Evolutionary conservation across 2,113 vertebrate species (phyloP).

Genomic region (Cephalopholis sonnerati): DNA sequence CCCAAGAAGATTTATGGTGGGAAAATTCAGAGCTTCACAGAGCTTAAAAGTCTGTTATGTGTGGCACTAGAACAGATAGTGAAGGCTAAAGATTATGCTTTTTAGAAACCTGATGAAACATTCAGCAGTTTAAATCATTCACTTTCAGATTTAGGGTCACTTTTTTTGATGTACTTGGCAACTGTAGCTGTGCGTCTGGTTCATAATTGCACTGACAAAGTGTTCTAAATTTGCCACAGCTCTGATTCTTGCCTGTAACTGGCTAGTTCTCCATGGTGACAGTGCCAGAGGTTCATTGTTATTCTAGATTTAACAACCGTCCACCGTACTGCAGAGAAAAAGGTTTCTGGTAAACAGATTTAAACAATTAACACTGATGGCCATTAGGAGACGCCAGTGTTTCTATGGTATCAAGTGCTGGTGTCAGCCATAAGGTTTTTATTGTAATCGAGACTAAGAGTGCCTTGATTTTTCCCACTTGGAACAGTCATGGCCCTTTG

Average conservation of each 20-base stretch:
- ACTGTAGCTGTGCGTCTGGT: not conserved
- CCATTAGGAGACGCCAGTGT: not conserved
- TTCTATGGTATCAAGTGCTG: not conserved
- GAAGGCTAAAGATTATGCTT: not conserved
- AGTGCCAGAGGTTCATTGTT: conserved; percentile 17
- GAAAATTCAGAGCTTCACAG: not conserved
- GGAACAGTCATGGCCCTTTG: not conserved
- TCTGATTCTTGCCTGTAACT: not conserved
- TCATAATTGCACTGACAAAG: not conserved
- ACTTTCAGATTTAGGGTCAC: not conserved
- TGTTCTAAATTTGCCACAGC: not conserved
- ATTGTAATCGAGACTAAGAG: not conserved
- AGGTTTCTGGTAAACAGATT: not conserved
- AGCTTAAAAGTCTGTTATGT: not conserved
- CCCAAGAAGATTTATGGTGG: not conserved
- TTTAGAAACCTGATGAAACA: not conserved
- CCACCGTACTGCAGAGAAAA: not conserved
- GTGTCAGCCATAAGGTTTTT: not conserved
- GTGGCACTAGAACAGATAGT: not conserved
- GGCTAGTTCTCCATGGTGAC: not conserved
- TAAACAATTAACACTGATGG: not conserved
- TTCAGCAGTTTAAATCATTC: conserved; percentile 1
- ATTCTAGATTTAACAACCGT: not conserved
- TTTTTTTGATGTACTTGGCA: not conserved
- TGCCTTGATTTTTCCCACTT: not conserved